Evolutionary conservation across 2,797 vertebrate species (phyloP).

Genomic region (Sternotherus odoratus): DNA sequence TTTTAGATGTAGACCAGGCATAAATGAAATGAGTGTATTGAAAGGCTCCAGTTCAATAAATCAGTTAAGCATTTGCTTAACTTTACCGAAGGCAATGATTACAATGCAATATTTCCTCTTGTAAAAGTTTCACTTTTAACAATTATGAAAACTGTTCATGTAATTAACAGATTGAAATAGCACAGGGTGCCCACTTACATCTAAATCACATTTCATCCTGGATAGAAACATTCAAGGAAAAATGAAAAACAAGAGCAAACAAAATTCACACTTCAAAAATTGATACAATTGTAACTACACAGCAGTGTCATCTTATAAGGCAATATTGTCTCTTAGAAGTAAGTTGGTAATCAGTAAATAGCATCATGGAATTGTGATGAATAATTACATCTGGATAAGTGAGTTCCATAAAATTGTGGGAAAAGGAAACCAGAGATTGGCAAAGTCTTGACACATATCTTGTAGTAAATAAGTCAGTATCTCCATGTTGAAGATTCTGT

Average conservation of each 20-base stretch:
- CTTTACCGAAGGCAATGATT: background rate
- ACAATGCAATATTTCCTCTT: conserved; percentile 47
- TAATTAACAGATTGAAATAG: conserved; percentile 55
- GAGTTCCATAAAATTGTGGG: background rate
- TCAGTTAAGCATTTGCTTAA: background rate
- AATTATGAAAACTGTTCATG: conserved; percentile 43
- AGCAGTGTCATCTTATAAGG: too few species aligned
- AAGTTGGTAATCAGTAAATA: too few species aligned
- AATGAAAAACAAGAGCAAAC: too few species aligned
- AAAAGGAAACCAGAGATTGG: background rate
- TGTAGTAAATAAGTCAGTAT: background rate
- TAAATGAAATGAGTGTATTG: background rate
- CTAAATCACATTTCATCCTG: conserved; percentile 51
- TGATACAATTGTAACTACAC: too few species aligned
- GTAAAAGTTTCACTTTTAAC: conserved; percentile 29
- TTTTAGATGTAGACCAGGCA: too few species aligned
- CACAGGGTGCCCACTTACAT: conserved; percentile 12
- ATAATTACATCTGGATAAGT: too few species aligned
- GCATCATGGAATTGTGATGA: too few species aligned
- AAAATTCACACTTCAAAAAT: too few species aligned
- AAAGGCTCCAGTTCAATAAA: background rate
- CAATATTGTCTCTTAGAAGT: too few species aligned
- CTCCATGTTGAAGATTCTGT: background rate
- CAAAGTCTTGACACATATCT: background rate
- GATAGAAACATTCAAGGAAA: background rate